Percentiles rank a stretch among this genome's conserved stretches.
These are phyloP conservation scores for Bothrops jararaca DNA, from an alignment of 2,113 vertebrate genomes.

Conservation along the genomic window DNA sequence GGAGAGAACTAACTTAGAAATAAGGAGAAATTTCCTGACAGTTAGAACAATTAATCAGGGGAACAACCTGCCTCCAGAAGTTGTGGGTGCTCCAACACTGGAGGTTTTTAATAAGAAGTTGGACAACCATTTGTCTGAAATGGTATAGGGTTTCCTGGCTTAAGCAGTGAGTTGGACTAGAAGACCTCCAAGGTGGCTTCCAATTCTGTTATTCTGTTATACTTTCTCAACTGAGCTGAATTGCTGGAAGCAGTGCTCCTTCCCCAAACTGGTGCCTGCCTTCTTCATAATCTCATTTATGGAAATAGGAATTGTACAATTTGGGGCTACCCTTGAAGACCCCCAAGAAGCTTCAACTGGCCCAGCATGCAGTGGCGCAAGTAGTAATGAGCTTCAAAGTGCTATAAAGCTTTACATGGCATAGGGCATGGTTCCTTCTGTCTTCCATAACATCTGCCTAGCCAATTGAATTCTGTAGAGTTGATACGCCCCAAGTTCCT, in stretches of 20 bases:
- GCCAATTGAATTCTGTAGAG: not conserved
- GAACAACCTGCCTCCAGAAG: not conserved
- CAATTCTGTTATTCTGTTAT: not conserved
- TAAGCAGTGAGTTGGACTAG: not conserved
- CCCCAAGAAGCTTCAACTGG: not conserved
- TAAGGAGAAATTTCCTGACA: not conserved
- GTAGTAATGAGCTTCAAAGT: not conserved
- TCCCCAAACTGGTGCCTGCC: not conserved
- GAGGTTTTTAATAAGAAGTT: not conserved
- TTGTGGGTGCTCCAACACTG: not conserved
- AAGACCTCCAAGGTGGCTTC: not conserved
- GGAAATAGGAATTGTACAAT: not conserved
- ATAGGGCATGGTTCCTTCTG: not conserved
- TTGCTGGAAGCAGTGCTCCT: not conserved
- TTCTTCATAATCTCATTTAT: not conserved
- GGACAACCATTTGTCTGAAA: not conserved
- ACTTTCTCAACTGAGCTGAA: slow-evolving; percentile 2
- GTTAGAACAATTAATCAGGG: not conserved
- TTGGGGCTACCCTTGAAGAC: not conserved
- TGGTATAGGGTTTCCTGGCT: not conserved
- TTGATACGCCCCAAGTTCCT: not conserved
- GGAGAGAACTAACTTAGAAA: not conserved
- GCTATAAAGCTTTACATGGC: not conserved
- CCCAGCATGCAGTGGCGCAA: not conserved
- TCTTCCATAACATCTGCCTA: not conserved